Conservation (phyloP, 2,888 invertebrate species). For the Horisme vitalbata region DNA sequence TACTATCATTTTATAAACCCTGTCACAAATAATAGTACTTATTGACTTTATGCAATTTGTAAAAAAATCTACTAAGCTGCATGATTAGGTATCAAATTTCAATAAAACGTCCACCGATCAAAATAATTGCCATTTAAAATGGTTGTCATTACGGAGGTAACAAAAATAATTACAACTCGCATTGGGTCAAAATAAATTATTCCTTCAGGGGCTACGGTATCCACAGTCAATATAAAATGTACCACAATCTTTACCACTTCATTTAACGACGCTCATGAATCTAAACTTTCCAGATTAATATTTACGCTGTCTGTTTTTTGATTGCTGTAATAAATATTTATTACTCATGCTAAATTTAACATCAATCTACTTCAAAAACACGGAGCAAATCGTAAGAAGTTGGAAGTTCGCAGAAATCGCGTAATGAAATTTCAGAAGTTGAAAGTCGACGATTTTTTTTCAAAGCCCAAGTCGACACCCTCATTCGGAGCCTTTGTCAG, state of each 20-base stretch:
- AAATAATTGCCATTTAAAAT: too few relatives aligned
- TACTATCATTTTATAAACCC: too few relatives aligned
- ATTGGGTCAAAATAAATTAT: too few relatives aligned
- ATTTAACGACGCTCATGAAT: conserved; percentile 43
- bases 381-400: conserved; percentile 54
- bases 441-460: conserved; percentile 45
- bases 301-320: conserved; percentile 28
- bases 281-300: conserved; percentile 27
- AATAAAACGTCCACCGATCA: too few relatives aligned
- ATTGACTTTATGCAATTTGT: too few relatives aligned
- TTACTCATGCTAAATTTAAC: conserved; percentile 45
- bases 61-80: too few relatives aligned
- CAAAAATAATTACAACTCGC: too few relatives aligned
- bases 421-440: conserved; percentile 52
- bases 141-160: too few relatives aligned
- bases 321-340: conserved; percentile 44
- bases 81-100: too few relatives aligned
- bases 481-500: conserved; percentile 56
- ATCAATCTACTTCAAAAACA: conserved; percentile 62
- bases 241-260: conserved; percentile 41
- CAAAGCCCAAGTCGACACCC: conserved; percentile 46
- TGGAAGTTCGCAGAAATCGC: conserved; percentile 51
- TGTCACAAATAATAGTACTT: too few relatives aligned
- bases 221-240: background rate
- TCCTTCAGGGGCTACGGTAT: background rate